These are phyloP conservation scores for Yponomeuta evonymella DNA, from an alignment of 2,888 invertebrate species.

Conservation along the genomic window DNA sequence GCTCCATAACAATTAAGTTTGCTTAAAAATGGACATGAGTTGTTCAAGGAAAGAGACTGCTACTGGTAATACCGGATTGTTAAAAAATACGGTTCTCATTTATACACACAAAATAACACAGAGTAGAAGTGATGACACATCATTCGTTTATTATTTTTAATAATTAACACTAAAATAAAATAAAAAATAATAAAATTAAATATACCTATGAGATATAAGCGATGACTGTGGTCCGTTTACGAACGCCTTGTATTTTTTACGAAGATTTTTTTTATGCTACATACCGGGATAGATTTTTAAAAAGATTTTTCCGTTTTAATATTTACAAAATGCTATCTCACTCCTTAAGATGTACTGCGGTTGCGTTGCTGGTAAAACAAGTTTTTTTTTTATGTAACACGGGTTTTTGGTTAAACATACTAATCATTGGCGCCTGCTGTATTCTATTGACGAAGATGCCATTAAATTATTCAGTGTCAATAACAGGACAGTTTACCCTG, in stretches of 20 bases:
- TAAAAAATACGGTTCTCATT: neutral
- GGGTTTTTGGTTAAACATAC: neutral
- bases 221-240: constrained; percentile 59
- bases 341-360: constrained; percentile 36
- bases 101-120: constrained; percentile 41
- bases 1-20: too few species aligned
- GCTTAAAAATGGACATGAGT: too few species aligned
- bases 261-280: constrained; percentile 64
- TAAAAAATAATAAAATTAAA: constrained; percentile 61
- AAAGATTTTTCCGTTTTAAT: constrained; percentile 33
- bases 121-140: constrained; percentile 53
- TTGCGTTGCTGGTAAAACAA: constrained; percentile 39
- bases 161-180: constrained; percentile 62
- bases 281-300: constrained; percentile 48
- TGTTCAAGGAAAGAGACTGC: too few species aligned
- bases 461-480: neutral
- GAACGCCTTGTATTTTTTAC: constrained; percentile 33
- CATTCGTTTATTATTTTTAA: constrained; percentile 43
- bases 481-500: neutral
- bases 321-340: constrained; percentile 72
- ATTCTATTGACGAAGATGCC: neutral
- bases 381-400: neutral
- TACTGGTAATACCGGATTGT: too few species aligned
- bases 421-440: neutral
- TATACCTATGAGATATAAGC: constrained; percentile 72